Base-by-base conservation (phyloP, 2,888 invertebrate genomes). In the Agriotes lineatus region DNA sequence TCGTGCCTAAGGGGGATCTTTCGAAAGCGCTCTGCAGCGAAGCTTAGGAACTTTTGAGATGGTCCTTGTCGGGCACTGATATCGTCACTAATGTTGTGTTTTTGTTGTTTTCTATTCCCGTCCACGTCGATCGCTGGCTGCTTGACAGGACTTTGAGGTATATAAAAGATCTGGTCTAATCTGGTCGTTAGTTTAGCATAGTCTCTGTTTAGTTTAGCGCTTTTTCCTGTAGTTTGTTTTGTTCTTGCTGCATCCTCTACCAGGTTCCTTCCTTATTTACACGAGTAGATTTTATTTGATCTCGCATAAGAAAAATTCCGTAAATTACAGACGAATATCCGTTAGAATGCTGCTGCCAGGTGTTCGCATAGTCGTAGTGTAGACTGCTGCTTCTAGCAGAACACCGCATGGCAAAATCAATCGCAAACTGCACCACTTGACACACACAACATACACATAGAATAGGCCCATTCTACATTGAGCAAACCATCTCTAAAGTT, bases 41-140 rank as follows among this genome's bases (percentile, higher is more conserved):
- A 85, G 88, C 87, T 88, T 90, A 90, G 93, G 93, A 92, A 92
- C 93, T 93, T 93, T 93, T 93, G 94, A 94, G 93, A 93, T 94
- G 94, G 93, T 94, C 93, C 93, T 93, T 92, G 91, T 81, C 77
- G 80, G 79, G 76, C 76, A 78, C 86, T 76, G 76, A 77, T 78
- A 79, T 74, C 77, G 77, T 85, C 85, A 89, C 89, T 89, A 89
- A 89, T 89, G 83, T 87, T 86, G 86, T 88, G 82, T 89, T 88
- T 87, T 87, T 82, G 83, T 82, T 85, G 88, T 87, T 90, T 88
- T 89, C 87, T 80, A 78, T 81, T 82, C 79, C 80, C 80, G 80
- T 85, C 82, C 82, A 82, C 90, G 88, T 90, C 89, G 85, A 86
- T 87, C 89, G 88, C 88, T 88, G 88, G 90, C 89, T 86, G 88